Conservation (phyloP, 2,888 invertebrate species). For the Willowsia nigromaculata region DNA sequence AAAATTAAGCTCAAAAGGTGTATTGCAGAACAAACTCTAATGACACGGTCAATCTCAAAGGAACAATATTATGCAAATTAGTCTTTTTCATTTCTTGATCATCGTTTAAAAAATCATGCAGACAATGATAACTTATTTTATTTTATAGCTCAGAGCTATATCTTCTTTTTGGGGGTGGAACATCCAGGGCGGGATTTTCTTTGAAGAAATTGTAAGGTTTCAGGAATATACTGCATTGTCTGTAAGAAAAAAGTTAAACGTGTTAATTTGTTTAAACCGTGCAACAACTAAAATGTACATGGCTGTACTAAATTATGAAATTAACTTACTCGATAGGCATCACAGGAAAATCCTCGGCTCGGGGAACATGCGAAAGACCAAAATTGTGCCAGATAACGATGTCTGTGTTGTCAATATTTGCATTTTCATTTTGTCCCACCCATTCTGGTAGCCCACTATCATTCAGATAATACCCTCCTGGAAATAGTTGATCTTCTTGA, state of each 20-base stretch:
- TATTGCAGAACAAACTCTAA: too few species aligned
- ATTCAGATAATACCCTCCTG: slow-evolving; percentile 68
- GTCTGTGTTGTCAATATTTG: slow-evolving; percentile 61
- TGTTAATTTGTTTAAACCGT: neutral
- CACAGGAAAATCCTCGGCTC: slow-evolving; percentile 69
- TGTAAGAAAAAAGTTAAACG: slow-evolving; percentile 9
- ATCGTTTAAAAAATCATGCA: too few species aligned
- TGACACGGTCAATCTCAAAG: too few species aligned
- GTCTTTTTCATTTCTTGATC: too few species aligned
- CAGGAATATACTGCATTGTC: slow-evolving; percentile 57
- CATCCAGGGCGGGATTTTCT: slow-evolving; percentile 72
- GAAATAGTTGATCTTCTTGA: slow-evolving; percentile 68
- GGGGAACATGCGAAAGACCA: slow-evolving; percentile 62
- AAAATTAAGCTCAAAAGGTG: too few species aligned
- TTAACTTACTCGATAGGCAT: slow-evolving; percentile 65
- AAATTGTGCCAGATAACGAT: slow-evolving; percentile 73
- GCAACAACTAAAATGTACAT: neutral
- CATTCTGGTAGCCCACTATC: slow-evolving; percentile 68
- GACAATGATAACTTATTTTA: neutral
- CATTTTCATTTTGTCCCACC: slow-evolving; percentile 52
- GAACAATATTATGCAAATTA: too few species aligned
- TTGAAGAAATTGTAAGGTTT: slow-evolving; percentile 73
- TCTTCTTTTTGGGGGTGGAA: slow-evolving; percentile 50
- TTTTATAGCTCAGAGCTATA: neutral
- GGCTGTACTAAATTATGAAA: neutral